A percentile compares a stretch with the other conserved stretches of the same genome.
Evolutionary conservation across 2,113 vertebrate species (phyloP).

Genomic region (Parus major): DNA sequence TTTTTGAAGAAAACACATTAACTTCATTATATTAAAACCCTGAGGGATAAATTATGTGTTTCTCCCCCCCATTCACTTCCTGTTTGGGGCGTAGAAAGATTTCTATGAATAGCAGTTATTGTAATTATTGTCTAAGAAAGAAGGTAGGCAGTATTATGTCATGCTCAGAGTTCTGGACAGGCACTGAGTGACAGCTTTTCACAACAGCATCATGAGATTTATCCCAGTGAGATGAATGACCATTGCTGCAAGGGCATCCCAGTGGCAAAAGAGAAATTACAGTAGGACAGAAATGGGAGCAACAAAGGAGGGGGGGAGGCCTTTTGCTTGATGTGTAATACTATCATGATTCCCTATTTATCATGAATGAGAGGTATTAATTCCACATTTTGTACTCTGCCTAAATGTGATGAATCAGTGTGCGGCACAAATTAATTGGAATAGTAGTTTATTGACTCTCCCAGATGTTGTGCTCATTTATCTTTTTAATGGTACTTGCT

Average conservation of each 20-base stretch:
- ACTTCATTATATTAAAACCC: neutral
- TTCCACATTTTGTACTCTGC: neutral
- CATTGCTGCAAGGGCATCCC: neutral
- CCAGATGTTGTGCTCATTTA: neutral
- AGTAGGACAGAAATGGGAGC: neutral
- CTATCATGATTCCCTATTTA: neutral
- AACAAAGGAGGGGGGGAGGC: neutral
- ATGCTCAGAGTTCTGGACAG: neutral
- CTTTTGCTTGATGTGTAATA: neutral
- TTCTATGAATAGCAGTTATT: neutral
- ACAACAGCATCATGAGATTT: neutral
- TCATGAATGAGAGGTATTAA: neutral
- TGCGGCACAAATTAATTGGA: neutral
- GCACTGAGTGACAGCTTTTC: neutral
- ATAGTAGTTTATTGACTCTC: neutral
- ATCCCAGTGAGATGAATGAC: neutral
- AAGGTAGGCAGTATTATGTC: neutral
- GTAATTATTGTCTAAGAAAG: neutral
- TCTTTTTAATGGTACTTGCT: neutral
- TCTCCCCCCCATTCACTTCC: neutral
- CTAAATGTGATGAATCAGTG: neutral
- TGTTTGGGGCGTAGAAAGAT: neutral
- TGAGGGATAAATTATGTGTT: neutral
- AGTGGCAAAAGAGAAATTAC: neutral
- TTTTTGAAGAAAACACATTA: neutral